phyloP scores from a whole-genome alignment of 2,888 invertebrate species.

The Pristionchus mayeri region DNA sequence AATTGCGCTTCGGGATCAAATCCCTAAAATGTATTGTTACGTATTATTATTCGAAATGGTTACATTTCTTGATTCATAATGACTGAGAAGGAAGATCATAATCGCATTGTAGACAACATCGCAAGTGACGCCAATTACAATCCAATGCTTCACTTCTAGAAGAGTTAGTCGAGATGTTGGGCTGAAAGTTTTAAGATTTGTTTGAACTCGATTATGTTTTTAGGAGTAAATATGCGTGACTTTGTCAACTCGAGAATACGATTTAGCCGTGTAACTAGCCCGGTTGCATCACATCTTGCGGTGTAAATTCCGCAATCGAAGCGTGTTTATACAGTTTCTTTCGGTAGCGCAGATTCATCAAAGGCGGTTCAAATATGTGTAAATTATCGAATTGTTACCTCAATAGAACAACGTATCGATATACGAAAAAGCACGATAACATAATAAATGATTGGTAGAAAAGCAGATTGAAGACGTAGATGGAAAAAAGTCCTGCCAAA shows the following conservation, averaged over 20 bases:
- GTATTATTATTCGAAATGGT: not conserved
- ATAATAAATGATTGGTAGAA: too few species aligned
- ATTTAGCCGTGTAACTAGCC: too few species aligned
- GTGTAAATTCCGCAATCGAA: too few species aligned
- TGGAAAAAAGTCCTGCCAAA: conserved; percentile 20
- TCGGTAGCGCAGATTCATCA: too few species aligned
- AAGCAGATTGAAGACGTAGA: conserved; percentile 47
- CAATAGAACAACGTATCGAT: conserved; percentile 34
- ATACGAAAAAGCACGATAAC: too few species aligned
- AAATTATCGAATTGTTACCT: too few species aligned
- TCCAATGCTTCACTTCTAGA: not conserved
- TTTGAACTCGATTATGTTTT: too few species aligned
- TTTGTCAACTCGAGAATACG: too few species aligned
- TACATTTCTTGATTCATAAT: conserved; percentile 41
- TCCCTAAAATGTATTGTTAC: not conserved
- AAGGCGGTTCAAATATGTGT: too few species aligned
- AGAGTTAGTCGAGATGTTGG: not conserved
- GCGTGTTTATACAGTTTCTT: too few species aligned
- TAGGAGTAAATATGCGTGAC: too few species aligned
- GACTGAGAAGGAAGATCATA: conserved; percentile 29
- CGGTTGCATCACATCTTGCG: too few species aligned
- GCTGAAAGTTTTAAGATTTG: not conserved
- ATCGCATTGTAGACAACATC: conserved; percentile 4
- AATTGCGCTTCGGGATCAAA: not conserved
- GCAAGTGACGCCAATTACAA: not conserved